Evolutionary conservation across 2,888 invertebrate genomes (phyloP).

Genomic region (Agonopterix arenella): DNA sequence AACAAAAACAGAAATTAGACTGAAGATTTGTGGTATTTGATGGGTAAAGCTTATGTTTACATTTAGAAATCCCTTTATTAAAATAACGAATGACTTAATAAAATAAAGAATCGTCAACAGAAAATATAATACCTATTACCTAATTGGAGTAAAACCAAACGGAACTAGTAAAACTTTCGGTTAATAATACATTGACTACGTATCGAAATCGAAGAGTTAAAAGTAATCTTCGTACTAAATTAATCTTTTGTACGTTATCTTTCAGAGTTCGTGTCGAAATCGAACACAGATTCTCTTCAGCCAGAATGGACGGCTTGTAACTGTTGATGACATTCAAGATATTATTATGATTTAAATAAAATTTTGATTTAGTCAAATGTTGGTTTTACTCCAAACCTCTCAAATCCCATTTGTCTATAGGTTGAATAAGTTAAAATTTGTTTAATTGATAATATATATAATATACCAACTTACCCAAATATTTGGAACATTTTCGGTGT

Average conservation of each 20-base stretch:
- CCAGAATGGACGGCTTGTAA: background rate
- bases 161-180: constrained; percentile 6
- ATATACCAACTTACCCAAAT: no score
- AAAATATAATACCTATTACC: no score
- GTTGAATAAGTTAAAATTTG: no score
- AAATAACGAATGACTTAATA: no score
- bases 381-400: constrained; percentile 36
- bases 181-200: background rate
- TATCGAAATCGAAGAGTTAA: no score
- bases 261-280: constrained; percentile 47
- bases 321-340: background rate
- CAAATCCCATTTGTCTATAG: background rate
- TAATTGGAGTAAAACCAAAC: constrained; percentile 26
- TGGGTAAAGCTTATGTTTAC: no score
- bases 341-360: background rate
- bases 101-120: no score
- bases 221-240: constrained; percentile 3
- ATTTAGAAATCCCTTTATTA: no score
- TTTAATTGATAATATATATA: no score
- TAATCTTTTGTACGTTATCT: constrained; percentile 28
- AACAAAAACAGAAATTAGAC: no score
- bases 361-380: constrained; percentile 10
- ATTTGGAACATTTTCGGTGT: no score
- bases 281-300: constrained; percentile 10
- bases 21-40: no score